Percentiles rank a stretch among this genome's conserved stretches.
These are phyloP conservation scores for Okapia johnstoni DNA, from an alignment of 2,113 vertebrate species.

Conservation along the genomic window DNA sequence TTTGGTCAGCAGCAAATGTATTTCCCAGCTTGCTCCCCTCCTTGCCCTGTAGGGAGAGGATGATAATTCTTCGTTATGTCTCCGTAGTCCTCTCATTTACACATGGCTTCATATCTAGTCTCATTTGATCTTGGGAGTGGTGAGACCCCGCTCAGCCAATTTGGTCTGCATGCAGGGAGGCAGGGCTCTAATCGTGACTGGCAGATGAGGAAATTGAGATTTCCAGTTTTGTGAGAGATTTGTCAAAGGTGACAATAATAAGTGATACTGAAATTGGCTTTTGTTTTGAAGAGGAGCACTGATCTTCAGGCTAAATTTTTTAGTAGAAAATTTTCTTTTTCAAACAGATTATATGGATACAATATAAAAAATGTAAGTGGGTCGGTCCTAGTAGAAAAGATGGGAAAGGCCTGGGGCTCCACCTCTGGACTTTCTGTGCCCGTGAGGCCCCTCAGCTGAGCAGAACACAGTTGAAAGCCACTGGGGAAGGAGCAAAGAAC, in stretches of 20 bases:
- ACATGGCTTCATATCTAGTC: not conserved
- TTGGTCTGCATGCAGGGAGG: not conserved
- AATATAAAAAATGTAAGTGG: not conserved
- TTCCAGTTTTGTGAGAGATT: not conserved
- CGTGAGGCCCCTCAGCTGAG: rapidly evolving
- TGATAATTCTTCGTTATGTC: not conserved
- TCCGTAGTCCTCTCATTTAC: not conserved
- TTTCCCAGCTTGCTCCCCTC: not conserved
- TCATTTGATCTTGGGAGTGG: not conserved
- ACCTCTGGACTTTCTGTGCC: not conserved
- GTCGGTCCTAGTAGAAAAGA: not conserved
- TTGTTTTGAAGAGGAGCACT: not conserved
- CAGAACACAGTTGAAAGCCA: not conserved
- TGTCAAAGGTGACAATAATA: not conserved
- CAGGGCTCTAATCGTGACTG: not conserved
- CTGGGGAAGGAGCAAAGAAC: not conserved
- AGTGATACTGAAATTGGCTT: not conserved
- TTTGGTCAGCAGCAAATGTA: not conserved
- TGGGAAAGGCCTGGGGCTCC: not conserved
- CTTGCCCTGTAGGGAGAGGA: not conserved
- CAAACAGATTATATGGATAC: not conserved
- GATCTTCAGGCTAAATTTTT: not conserved
- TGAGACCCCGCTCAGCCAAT: not conserved
- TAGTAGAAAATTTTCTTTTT: not conserved
- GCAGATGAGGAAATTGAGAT: constrained; percentile 3